Evolutionary conservation across 2,888 invertebrate species (phyloP).

Genomic region (Physocephala rufipes): DNA sequence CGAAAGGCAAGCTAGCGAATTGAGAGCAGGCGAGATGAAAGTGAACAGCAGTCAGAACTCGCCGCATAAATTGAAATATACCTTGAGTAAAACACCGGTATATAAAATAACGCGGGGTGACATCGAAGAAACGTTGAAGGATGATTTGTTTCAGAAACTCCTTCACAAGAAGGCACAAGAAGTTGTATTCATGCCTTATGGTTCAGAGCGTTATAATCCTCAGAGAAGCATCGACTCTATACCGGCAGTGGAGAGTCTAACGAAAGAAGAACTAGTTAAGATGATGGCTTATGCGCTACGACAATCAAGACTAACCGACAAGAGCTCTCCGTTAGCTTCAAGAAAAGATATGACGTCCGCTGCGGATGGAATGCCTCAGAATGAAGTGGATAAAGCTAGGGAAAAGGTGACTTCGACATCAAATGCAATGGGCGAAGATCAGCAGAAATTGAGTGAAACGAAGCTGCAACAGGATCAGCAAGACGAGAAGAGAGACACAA

Average conservation of each 20-base stretch:
- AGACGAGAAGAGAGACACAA: conserved; percentile 36
- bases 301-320: conserved; percentile 12
- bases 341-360: background rate
- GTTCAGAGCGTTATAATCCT: background rate
- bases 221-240: conserved; percentile 17
- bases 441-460: background rate
- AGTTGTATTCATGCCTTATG: background rate
- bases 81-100: conserved; percentile 54
- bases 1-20: conserved; percentile 53
- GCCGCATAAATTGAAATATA: conserved; percentile 47
- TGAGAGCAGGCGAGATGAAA: conserved; percentile 47
- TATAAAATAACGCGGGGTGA: conserved; percentile 59
- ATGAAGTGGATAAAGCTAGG: background rate
- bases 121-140: conserved; percentile 57
- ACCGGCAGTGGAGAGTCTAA: conserved; percentile 38
- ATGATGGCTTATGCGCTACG: conserved; percentile 55
- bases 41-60: conserved; percentile 27
- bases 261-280: conserved; percentile 55
- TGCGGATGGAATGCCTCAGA: background rate
- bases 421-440: background rate
- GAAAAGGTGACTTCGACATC: background rate
- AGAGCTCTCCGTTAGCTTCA: background rate
- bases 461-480: background rate
- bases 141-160: conserved; percentile 56
- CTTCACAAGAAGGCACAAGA: conserved; percentile 50